phyloP scores from a whole-genome alignment of 2,113 vertebrate species.

The Percina caprodes region DNA sequence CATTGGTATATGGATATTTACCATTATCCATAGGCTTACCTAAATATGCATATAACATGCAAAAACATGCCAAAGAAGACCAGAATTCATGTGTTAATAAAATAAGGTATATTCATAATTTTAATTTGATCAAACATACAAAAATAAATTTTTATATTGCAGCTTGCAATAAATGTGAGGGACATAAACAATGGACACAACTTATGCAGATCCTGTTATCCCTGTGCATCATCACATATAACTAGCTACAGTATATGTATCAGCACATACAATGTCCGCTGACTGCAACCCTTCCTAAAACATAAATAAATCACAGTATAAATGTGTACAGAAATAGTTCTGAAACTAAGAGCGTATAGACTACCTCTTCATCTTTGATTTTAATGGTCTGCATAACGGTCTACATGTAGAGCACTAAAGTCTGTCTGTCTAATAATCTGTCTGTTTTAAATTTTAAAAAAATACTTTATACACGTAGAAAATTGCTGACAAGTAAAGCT shows the following conservation, averaged over 20 bases:
- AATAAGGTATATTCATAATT: slow-evolving; percentile 29
- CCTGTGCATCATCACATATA: slow-evolving; percentile 40
- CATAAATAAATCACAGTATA: slow-evolving; percentile 62
- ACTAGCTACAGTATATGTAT: background rate
- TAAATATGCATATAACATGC: background rate
- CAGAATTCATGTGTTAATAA: background rate
- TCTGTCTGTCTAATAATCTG: background rate
- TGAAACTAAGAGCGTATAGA: background rate
- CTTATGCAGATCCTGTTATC: background rate
- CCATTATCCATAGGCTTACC: too few relatives aligned
- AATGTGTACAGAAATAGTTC: slow-evolving; percentile 15
- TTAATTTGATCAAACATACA: slow-evolving; percentile 51
- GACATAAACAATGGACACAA: slow-evolving; percentile 2
- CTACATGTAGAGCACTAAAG: background rate
- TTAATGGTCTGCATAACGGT: background rate
- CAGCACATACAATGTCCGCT: slow-evolving; percentile 14
- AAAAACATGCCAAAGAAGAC: background rate
- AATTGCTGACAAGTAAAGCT: background rate
- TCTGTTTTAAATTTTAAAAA: slow-evolving; percentile 11
- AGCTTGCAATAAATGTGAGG: slow-evolving; percentile 5
- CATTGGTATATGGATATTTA: too few relatives aligned
- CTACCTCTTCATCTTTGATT: background rate
- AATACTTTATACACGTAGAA: background rate
- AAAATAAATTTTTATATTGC: slow-evolving; percentile 43
- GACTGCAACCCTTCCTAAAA: background rate